These are phyloP conservation scores for Pluvialis apricaria DNA, from an alignment of 2,113 vertebrate genomes.

Conservation along the genomic window DNA sequence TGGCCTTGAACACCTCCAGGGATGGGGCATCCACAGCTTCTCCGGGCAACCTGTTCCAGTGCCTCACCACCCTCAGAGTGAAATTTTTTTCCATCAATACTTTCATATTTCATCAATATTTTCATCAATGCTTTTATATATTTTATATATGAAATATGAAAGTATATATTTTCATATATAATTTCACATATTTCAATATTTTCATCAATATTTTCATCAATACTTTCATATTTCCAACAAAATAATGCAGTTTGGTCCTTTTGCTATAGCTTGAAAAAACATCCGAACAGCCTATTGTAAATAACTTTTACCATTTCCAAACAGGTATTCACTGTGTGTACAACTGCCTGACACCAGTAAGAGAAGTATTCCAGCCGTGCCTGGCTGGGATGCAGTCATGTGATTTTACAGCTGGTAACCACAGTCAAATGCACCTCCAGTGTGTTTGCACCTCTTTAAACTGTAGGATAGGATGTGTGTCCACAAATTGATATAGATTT, in stretches of 20 bases:
- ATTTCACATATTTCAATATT: too few species aligned
- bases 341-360: not conserved
- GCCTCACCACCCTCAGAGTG: too few species aligned
- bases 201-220: not conserved
- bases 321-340: rapidly evolving
- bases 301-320: not conserved
- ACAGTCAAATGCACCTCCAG: not conserved
- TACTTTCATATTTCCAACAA: not conserved
- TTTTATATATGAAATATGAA: too few species aligned
- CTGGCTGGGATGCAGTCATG: not conserved
- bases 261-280: not conserved
- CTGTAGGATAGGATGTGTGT: not conserved
- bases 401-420: not conserved
- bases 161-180: too few species aligned
- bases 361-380: not conserved
- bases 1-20: too few species aligned
- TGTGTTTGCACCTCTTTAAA: not conserved
- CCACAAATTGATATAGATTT: not conserved
- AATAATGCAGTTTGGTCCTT: not conserved
- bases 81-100: too few species aligned
- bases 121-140: too few species aligned
- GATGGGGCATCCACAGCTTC: too few species aligned
- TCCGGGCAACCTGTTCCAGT: too few species aligned
- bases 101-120: too few species aligned
- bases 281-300: not conserved